Base-by-base conservation (phyloP, 2,888 invertebrate genomes). In the Pollenia amentaria region DNA sequence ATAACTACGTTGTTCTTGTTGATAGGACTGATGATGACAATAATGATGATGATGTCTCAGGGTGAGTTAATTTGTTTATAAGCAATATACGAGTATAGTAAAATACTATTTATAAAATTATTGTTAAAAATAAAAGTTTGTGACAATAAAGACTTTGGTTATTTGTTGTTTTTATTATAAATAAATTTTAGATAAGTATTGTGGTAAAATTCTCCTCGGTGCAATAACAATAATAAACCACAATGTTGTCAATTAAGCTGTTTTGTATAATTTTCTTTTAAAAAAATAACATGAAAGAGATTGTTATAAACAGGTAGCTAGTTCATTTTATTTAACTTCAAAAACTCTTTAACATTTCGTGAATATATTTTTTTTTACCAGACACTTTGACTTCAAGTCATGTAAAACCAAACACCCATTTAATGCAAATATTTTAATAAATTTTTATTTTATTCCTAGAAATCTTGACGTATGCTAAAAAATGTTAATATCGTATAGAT, bases 41-140 rank as follows among this genome's bases (percentile, higher is more conserved):
- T 14, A 67, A 29, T 21, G 64, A 44, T n/a, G 85, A 87, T 83
- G 85, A 87, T 53, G 64, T 82, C 10, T 83, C 85, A 60, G 83
- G 77, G 88, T 88, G 64, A 88, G 88, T 70, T 70, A 29, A 57
- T 83, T 55, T 53, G 14, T 70, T 85, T 82, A 70, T 46, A 55
- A 44, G 65, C 48, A 76, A 69, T 29, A 6, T 29, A 29, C 3
- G 3, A 0, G 3, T 29, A 29, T 60, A 65, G 16, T 29, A 46
- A 55, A 44, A 55, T 29, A 29, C 42, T 29, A 48, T 48, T 12
- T 46, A 8, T 55, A 10, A n/a, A 40, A 53, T 12, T 16, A 53
- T n/a, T 7, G 29, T 21, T 44, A 18, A 29, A 29, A 16, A 10
- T 8, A 42, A 70, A 44, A 14, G 57, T 42, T 55, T 8, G 9